Evolutionary conservation across 1,140 invertebrate genomes (phyloP), one percentile per base, ranked within the genome.

Genomic region (Atopsyche davidsoni): DNA sequence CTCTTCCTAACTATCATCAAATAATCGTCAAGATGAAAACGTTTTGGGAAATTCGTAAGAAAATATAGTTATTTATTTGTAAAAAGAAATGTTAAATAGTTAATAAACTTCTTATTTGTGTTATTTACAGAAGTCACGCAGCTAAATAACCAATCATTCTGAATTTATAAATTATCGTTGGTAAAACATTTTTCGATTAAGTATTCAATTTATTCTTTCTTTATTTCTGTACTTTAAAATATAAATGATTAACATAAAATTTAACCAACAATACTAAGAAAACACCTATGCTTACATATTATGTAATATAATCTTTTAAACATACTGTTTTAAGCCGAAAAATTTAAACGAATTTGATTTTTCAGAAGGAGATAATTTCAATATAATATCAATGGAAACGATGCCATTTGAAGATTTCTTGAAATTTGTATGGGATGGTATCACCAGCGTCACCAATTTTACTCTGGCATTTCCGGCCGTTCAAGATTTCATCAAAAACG

Each of bases 401-500:
- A 17, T 44, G 1, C 3, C 3, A 1, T 41, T 48, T 16, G 24
- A 48, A 28, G 16, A 24, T 3, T 44, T 32, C 11, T 13, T 57
- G 23, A 21, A 39, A 11, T 10, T 57, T 9, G 25, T 52, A 14
- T 57, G 49, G 49, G 9, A 34, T 17, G 54, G 31, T 6, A 34
- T 48, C 25, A 48, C 50, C 18, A 52, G 31, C 2, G 68, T 67
- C 23, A 58, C 63, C 41, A 65, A 64, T 0, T 57, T 75, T 2
- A 56, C 55, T 0, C 61, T 67, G 24, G 60, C 64, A 2, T n/a
- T n/a, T n/a, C n/a, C n/a, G n/a, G 60, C 64, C 39, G 61, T 74
- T 2, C 63, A 68, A 62, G 46, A 57, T 4, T 58, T 71, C 1
- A 69, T 71, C 13, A 58, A 61, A n/a, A 62, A 62, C 24, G 56